A percentile compares a stretch with the other conserved stretches of the same genome.
These are phyloP conservation scores for Sweltsa coloradensis DNA, from an alignment of 1,140 invertebrate species.

Conservation along the genomic window DNA sequence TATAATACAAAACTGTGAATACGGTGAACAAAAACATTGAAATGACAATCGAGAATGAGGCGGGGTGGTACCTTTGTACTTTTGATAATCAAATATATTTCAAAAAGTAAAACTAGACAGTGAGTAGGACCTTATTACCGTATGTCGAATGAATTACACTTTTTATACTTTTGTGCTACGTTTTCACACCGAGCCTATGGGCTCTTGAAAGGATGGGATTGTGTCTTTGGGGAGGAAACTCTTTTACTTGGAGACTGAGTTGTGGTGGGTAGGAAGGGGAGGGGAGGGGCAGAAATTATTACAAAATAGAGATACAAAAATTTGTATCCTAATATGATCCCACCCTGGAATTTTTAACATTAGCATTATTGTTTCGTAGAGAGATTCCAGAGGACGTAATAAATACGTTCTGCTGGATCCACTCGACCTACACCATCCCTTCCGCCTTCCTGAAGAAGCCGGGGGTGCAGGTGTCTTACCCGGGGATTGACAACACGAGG, in stretches of 20 bases:
- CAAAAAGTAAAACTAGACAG: too few species aligned
- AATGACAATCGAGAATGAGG: too few species aligned
- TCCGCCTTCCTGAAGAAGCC: neutral
- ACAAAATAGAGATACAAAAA: neutral
- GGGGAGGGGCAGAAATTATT: neutral
- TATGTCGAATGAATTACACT: too few species aligned
- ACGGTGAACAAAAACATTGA: too few species aligned
- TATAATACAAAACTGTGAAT: too few species aligned
- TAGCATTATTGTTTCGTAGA: neutral
- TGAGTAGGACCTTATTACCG: too few species aligned
- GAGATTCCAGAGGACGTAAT: conserved; percentile 54
- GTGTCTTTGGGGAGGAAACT: neutral
- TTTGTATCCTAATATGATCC: neutral
- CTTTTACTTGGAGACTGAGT: neutral
- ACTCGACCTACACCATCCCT: conserved; percentile 75
- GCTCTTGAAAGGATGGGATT: neutral
- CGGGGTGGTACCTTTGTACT: too few species aligned
- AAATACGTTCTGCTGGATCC: conserved; percentile 95
- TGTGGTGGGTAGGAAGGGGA: neutral
- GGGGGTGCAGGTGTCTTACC: neutral
- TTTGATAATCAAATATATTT: too few species aligned
- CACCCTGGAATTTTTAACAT: neutral
- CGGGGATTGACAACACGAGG: neutral
- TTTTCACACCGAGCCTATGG: neutral
- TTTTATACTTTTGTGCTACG: too few species aligned